These are phyloP conservation scores for Melanerpes aurifrons DNA, from an alignment of 2,113 vertebrate genomes.

Conservation along the genomic window DNA sequence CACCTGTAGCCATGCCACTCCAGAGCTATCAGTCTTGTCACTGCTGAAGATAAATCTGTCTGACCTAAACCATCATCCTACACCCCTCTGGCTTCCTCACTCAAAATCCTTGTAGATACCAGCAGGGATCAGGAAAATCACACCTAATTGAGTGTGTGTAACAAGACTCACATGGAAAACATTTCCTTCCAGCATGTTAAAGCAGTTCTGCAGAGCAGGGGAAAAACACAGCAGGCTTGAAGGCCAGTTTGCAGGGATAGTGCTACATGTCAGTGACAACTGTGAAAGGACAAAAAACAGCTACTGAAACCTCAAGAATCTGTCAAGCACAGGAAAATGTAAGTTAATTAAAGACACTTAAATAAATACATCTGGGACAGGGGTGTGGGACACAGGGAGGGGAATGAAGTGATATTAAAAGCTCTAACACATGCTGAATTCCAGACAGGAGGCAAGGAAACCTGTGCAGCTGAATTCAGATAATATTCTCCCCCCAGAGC, in stretches of 20 bases:
- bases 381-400: neutral
- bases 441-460: neutral
- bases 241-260: slow-evolving; percentile 14
- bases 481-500: neutral
- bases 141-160: slow-evolving; percentile 9
- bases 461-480: neutral
- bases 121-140: slow-evolving; percentile 24
- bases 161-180: slow-evolving; percentile 24
- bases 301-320: slow-evolving; percentile 34
- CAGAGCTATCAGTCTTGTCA: slow-evolving; percentile 53
- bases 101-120: neutral
- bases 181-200: neutral
- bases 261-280: slow-evolving; percentile 43
- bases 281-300: slow-evolving; percentile 46
- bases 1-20: slow-evolving; percentile 51
- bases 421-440: neutral
- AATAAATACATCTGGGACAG: slow-evolving; percentile 32
- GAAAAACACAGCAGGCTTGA: neutral
- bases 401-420: neutral
- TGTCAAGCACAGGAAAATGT: slow-evolving; percentile 31
- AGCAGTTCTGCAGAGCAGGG: neutral
- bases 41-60: slow-evolving; percentile 41
- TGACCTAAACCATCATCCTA: slow-evolving; percentile 41
- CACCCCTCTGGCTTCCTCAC: neutral
- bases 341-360: slow-evolving; percentile 60